Evolutionary conservation across 2,113 vertebrate genomes (phyloP).

Genomic region (Motacilla tschutschensis): DNA sequence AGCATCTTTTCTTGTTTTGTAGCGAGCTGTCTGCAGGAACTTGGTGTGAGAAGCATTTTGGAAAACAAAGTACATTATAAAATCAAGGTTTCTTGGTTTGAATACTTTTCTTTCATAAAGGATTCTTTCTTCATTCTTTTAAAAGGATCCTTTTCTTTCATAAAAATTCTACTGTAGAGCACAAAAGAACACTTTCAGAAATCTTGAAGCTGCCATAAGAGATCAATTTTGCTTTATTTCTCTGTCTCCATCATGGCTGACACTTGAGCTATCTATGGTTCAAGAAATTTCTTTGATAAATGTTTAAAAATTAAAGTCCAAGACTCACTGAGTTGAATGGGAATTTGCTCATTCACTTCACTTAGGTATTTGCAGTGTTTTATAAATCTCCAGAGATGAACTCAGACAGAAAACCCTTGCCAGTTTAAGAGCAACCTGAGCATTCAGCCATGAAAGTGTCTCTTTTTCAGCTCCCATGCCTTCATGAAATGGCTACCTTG

Average conservation of each 20-base stretch:
- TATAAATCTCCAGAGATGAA: not conserved
- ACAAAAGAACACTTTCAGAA: not conserved
- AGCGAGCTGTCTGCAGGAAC: not conserved
- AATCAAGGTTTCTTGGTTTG: not conserved
- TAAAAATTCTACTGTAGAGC: rapidly evolving
- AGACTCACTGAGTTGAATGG: not conserved
- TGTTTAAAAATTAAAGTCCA: not conserved
- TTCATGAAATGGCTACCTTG: not conserved
- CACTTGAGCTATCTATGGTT: not conserved
- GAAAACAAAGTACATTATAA: not conserved
- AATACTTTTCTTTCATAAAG: not conserved
- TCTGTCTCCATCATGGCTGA: not conserved
- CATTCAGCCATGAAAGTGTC: not conserved
- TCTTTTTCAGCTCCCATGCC: not conserved
- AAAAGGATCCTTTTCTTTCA: not conserved
- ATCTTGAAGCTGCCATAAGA: rapidly evolving
- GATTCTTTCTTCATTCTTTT: not conserved
- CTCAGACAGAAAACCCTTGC: not conserved
- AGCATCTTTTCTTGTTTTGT: not conserved
- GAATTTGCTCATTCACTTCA: not conserved
- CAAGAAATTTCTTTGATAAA: not conserved
- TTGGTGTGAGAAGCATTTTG: not conserved
- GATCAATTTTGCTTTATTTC: not conserved
- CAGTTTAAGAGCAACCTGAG: not conserved
- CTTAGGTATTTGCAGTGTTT: not conserved